Base-by-base conservation (phyloP, 1,140 invertebrate species). In the Charaxes varanes region DNA sequence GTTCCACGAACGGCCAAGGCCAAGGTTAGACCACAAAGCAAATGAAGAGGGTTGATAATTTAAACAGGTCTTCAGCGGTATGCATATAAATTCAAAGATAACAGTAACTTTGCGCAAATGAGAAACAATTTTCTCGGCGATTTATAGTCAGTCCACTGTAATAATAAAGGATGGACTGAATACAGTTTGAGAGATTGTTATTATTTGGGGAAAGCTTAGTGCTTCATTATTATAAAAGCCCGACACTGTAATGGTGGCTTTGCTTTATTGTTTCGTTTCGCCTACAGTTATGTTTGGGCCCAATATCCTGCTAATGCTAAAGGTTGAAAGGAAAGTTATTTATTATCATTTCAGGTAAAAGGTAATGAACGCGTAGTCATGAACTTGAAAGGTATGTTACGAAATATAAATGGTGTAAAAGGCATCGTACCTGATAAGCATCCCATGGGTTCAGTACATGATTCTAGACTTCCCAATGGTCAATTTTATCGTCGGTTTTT, bases 31-130 rank as follows among this genome's bases (percentile, higher is more conserved):
- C 30, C 38, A 21, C 33, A 43, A 31, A 38, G 21, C 16, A 45
- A 45, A 38, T 38, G 34, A 22, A 45, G 42, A 31, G 42, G 28
- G 27, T 18, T 21, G 27, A 31, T 38, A 37, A 45, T 38, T 45
- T 45, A 38, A 45, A 38, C 34, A 16, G 21, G 19, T 38, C 42
- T 45, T 38, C 34, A 45, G 15, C 34, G 28, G 34, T 31, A 45
- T 45, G 42, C 42, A 45, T 45, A 45, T 45, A 37, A 45, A 45
- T 45, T 36, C 42, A 45, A 45, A 45, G 42, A 45, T 38, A 45
- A 45, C 42, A 45, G 21, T 45, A 37, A 45, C 28, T 45, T 45
- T 23, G 15, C 28, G 22, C 22, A 31, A 45, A 45, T 45, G 42
- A 45, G 42, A 28, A 31, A 45, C 35, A 45, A 45, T 45, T 40